phyloP scores from a whole-genome alignment of 23 tunicate genomes.

The Clavelina lepadiformis region DNA sequence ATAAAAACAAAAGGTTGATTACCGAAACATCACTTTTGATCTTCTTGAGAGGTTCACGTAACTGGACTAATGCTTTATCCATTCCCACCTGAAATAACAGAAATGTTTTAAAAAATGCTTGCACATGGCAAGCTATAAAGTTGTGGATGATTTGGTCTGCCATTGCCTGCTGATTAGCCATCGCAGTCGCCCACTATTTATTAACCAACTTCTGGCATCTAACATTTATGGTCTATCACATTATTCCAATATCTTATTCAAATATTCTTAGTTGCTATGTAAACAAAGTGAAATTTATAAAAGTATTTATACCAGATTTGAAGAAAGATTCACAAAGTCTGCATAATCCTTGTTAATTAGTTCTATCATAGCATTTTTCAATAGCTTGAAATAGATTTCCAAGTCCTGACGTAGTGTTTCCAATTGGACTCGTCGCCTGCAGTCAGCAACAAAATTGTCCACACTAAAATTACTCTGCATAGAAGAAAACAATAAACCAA shows the following conservation, averaged over 20 bases:
- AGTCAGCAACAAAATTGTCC: conserved; percentile 90
- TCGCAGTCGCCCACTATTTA: too few relatives aligned
- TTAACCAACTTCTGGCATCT: too few relatives aligned
- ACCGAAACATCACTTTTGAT: conserved; percentile 52
- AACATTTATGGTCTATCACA: too few relatives aligned
- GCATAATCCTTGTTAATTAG: conserved; percentile 98
- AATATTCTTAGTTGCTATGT: too few relatives aligned
- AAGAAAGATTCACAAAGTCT: conserved; percentile 85
- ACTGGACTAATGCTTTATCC: conserved; percentile 76
- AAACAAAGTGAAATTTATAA: too few relatives aligned
- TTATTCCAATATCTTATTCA: too few relatives aligned
- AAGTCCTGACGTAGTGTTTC: conserved; percentile 86
- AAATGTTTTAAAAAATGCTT: background rate
- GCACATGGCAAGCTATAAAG: too few relatives aligned
- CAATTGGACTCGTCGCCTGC: conserved; percentile 71
- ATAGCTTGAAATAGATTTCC: conserved; percentile 86
- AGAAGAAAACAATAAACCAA: too few relatives aligned
- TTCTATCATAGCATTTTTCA: conserved; percentile 97
- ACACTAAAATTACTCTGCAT: conserved; percentile 72
- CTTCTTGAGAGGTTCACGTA: conserved; percentile 47
- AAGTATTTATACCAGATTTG: conserved; percentile 80
- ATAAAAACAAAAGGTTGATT: too few relatives aligned
- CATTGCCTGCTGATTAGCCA: too few relatives aligned
- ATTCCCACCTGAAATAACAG: conserved; percentile 69
- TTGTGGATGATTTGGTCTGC: too few relatives aligned